Conservation (phyloP, 35 echinoderm and acorn worm species). For the Anneissia japonica region DNA sequence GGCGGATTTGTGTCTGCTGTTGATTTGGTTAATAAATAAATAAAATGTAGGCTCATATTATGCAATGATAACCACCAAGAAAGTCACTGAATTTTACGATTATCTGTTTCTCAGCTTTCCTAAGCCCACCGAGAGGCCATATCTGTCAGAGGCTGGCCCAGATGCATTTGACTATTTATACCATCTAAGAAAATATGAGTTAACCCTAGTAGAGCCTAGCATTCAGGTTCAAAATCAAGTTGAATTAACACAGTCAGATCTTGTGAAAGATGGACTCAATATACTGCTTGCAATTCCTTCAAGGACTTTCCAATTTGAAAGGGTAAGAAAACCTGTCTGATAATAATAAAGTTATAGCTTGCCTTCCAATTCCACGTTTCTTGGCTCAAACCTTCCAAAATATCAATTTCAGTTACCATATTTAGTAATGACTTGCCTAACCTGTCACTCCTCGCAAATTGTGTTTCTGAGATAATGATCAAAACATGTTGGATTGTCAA, state of each 20-base stretch:
- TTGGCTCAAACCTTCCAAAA: no score
- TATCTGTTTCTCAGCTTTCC: conserved; percentile 35
- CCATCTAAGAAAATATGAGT: conserved; percentile 28
- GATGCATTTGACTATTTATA: conserved; percentile 66
- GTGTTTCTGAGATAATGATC: no score
- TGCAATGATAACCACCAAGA: not conserved
- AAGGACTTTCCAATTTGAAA: conserved; percentile 32
- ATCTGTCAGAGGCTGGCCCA: conserved; percentile 77
- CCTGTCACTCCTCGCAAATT: no score
- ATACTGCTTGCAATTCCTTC: conserved; percentile 70
- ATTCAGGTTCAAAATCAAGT: not conserved
- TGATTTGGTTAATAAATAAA: not conserved
- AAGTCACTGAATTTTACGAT: not conserved
- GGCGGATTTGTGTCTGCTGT: not conserved
- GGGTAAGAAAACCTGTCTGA: conserved; percentile 21
- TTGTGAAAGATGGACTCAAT: conserved; percentile 46
- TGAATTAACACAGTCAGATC: conserved; percentile 15
- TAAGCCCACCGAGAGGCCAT: conserved; percentile 60
- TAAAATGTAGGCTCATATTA: not conserved
- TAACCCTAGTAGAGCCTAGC: not conserved
- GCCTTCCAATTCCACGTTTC: no score
- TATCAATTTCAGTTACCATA: no score
- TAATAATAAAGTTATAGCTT: no score
- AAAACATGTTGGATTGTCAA: no score
- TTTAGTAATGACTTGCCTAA: no score